phyloP scores from a whole-genome alignment of 2,797 vertebrate genomes.

The Buceros bicornis region DNA sequence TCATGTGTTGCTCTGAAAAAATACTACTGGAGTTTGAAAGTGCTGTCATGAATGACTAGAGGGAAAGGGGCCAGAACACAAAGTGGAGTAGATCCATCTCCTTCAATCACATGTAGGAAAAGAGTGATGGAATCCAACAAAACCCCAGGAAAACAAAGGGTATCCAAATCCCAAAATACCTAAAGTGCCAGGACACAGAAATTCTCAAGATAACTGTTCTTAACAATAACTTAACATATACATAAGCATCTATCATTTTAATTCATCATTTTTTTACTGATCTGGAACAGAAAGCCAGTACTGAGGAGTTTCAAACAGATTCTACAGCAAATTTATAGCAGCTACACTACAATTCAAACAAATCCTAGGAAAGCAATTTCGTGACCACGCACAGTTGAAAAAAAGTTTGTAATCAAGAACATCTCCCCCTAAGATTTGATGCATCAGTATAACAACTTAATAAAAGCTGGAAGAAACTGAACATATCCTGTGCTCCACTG shows the following conservation, averaged over 20 bases:
- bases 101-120: neutral
- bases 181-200: neutral
- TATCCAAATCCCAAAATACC: neutral
- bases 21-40: slow-evolving; percentile 1
- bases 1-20: neutral
- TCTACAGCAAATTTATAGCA: neutral
- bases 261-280: neutral
- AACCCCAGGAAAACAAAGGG: accelerated
- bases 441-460: neutral
- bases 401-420: neutral
- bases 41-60: neutral
- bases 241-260: accelerated
- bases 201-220: neutral
- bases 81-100: neutral
- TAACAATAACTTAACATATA: neutral
- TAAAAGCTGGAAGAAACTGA: neutral
- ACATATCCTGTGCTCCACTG: neutral
- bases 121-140: neutral
- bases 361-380: neutral
- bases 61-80: neutral
- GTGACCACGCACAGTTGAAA: neutral
- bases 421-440: neutral
- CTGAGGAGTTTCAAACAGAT: neutral
- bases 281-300: neutral
- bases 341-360: neutral